A percentile compares a stretch with the other conserved stretches of the same genome.
These are phyloP conservation scores for Anodontia alba DNA, from an alignment of 2,888 invertebrate genomes.

Conservation along the genomic window DNA sequence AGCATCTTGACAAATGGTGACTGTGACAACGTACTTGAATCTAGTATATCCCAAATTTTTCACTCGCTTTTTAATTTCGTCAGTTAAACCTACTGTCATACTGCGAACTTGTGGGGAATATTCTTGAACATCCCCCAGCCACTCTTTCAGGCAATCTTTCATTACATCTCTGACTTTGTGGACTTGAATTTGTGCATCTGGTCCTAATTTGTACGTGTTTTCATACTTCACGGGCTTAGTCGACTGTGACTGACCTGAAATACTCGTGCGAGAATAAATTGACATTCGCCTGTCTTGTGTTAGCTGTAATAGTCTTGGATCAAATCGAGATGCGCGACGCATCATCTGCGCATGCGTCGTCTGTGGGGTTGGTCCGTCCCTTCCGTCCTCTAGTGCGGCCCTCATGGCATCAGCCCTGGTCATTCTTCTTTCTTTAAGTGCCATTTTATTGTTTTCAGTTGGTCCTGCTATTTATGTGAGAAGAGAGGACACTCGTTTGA, in stretches of 20 bases:
- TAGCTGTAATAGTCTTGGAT: conserved; percentile 66
- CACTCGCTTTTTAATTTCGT: conserved; percentile 79
- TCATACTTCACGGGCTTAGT: conserved; percentile 70
- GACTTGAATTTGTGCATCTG: conserved; percentile 72
- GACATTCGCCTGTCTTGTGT: conserved; percentile 72
- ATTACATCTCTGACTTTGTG: conserved; percentile 70
- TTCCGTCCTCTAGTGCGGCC: conserved; percentile 34
- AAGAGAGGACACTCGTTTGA: too few relatives aligned
- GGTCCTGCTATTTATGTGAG: too few relatives aligned
- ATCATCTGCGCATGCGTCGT: conserved; percentile 66
- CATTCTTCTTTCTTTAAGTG: background rate
- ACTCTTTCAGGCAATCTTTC: conserved; percentile 72
- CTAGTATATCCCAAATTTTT: conserved; percentile 77
- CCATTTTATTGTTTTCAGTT: background rate
- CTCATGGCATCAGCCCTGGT: conserved; percentile 18
- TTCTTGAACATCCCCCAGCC: conserved; percentile 73
- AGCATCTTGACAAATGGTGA: conserved; percentile 78
- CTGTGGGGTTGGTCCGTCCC: conserved; percentile 34
- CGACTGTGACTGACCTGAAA: conserved; percentile 75
- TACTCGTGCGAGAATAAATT: conserved; percentile 72
- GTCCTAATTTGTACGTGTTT: conserved; percentile 78
- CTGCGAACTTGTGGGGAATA: conserved; percentile 75
- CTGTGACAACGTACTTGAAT: conserved; percentile 81
- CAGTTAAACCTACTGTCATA: conserved; percentile 75
- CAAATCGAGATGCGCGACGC: conserved; percentile 69